phyloP scores from a whole-genome alignment of 1,140 invertebrate species.

The Periplaneta americana region DNA sequence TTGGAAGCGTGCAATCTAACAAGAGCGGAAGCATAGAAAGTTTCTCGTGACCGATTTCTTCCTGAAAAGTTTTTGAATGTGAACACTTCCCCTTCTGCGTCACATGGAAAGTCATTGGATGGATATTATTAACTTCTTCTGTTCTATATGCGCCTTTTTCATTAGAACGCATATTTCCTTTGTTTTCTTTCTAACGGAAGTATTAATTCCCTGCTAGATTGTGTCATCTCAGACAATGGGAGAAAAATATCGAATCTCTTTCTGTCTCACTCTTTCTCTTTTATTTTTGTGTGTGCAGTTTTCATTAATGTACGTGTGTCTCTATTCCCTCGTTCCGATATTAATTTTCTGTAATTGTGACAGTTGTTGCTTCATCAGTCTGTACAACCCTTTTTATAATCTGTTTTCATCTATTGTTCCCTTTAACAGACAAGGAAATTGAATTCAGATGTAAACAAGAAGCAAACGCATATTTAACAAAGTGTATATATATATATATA shows the following conservation, averaged over 20 bases:
- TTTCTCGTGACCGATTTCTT: neutral
- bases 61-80: neutral
- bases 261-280: too few species aligned
- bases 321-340: neutral
- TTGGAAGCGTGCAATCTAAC: neutral
- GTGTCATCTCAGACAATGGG: neutral
- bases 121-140: neutral
- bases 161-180: neutral
- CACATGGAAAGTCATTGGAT: neutral
- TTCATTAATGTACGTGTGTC: neutral
- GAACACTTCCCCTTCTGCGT: neutral
- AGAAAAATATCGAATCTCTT: neutral
- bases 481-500: too few species aligned
- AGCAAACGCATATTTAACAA: too few species aligned
- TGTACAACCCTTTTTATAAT: too few species aligned
- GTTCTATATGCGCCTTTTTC: neutral
- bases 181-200: neutral
- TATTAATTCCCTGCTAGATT: neutral
- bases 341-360: neutral
- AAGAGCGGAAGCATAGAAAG: neutral
- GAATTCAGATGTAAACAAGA: too few species aligned
- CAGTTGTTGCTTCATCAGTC: neutral
- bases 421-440: too few species aligned
- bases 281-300: neutral
- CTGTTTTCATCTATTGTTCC: too few species aligned